Evolutionary conservation across 2,797 vertebrate genomes (phyloP), one percentile per base, ranked within the genome.

Genomic region (Eospalax fontanierii): DNA sequence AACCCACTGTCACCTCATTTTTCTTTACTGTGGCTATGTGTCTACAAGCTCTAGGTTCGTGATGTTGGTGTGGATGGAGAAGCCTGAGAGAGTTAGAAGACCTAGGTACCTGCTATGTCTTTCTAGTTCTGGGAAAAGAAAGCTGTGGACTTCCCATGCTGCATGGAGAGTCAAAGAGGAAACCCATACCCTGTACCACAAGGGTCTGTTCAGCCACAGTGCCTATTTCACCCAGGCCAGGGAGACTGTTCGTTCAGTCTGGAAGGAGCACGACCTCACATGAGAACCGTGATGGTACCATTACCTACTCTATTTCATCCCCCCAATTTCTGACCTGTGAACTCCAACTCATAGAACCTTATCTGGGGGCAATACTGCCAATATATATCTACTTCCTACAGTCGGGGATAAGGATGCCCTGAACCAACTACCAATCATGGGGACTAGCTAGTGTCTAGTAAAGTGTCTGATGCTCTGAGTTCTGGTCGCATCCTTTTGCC

Each of bases 121-220:
- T 4, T 33, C 16, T 28, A n/a, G 46, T 30, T 76, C 0, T 54
- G 5, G 21, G 30, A 40, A 65, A 40, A 70, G 46, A 71, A 28
- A 26, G 3, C 33, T 4, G 16, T n/a, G 65, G 54, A 50, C 7
- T 16, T 61, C 46, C 0, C 0, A 14, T n/a, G 9, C 18, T 35
- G 8, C 22, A 4, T 8, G 7, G 10, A 18, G 8, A 46, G 14
- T 11, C 38, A 33, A 65, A 38, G 57, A 26, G n/a, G 33, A 61
- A 65, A 57, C 9, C 4, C 8, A 14, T 0, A 10, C 16, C 6
- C 30, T 38, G 57, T 33, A n/a, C n/a, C 0, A 0, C 18, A 57
- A 74, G 46, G 68, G 33, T 7, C 57, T 1, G 46, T 2, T 78
- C 24, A 1, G 63, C 18, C 38, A 22, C 14, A 18, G 2, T 22